A percentile compares a stretch with the other conserved stretches of the same genome.
Conservation (phyloP, 2,888 invertebrate species). For the Drosophila emarginata region DNA sequence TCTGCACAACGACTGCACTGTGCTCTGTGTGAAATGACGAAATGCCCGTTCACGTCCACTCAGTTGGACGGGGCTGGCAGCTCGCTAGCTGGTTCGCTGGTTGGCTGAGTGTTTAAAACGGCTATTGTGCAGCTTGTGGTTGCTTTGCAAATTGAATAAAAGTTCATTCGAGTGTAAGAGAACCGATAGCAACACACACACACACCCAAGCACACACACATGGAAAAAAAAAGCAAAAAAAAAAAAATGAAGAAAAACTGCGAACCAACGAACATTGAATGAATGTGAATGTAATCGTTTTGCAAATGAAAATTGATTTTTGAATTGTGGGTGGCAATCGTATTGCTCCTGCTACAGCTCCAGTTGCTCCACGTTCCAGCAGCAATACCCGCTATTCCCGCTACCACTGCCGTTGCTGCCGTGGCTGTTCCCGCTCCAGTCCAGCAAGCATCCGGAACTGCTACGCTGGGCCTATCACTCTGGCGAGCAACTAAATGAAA, state of each 20-base stretch:
- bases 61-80: conserved; percentile 23
- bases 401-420: conserved; percentile 8
- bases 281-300: conserved; percentile 78
- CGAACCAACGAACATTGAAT: conserved; percentile 75
- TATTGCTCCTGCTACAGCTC: not conserved
- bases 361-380: not conserved
- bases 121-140: conserved; percentile 79
- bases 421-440: conserved; percentile 7
- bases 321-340: conserved; percentile 62
- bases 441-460: conserved; percentile 29
- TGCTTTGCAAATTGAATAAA: conserved; percentile 80
- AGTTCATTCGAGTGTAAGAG: conserved; percentile 79
- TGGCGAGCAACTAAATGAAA: conserved; percentile 69
- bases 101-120: conserved; percentile 70
- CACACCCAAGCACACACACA: conserved; percentile 34
- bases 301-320: conserved; percentile 80
- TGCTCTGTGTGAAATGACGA: conserved; percentile 59
- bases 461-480: conserved; percentile 40
- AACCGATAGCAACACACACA: conserved; percentile 71
- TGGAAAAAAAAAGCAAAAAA: conserved; percentile 30
- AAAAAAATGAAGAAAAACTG: conserved; percentile 21
- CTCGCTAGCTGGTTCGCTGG: conserved; percentile 46
- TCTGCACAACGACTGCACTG: not conserved
- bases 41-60: conserved; percentile 57
- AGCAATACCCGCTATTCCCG: conserved; percentile 5